Percentiles rank a stretch among this genome's conserved stretches.
phyloP scores from a whole-genome alignment of 2,888 invertebrate genomes.

The Netelia inedita region DNA sequence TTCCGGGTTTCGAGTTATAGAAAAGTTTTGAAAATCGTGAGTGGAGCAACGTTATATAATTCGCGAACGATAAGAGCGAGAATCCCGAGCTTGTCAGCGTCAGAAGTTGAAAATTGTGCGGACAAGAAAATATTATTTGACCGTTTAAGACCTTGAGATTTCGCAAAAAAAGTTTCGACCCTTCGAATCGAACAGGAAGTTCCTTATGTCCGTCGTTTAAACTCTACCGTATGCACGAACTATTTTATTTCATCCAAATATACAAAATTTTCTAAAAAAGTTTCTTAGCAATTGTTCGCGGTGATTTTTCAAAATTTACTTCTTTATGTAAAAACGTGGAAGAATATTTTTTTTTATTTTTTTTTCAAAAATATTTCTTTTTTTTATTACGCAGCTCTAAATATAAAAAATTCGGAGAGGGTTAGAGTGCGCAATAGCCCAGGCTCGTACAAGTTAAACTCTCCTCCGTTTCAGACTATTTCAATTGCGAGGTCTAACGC shows the following conservation, averaged over 20 bases:
- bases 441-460: not conserved
- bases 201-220: too few relatives aligned
- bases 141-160: not conserved
- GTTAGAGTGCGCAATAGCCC: not conserved
- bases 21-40: conserved; percentile 41
- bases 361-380: not conserved
- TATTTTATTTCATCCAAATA: too few relatives aligned
- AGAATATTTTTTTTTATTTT: not conserved
- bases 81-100: conserved; percentile 18
- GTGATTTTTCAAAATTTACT: too few relatives aligned
- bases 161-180: not conserved
- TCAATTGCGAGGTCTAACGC: conserved; percentile 36
- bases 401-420: not conserved
- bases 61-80: not conserved
- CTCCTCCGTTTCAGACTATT: conserved; percentile 3
- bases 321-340: too few relatives aligned
- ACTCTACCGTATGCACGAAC: too few relatives aligned
- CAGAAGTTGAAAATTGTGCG: conserved; percentile 20
- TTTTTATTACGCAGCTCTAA: not conserved
- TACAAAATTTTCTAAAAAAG: too few relatives aligned
- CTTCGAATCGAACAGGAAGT: too few relatives aligned
- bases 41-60: not conserved
- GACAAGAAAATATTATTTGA: conserved; percentile 31
- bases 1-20: conserved; percentile 20
- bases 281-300: too few relatives aligned